phyloP scores from a whole-genome alignment of 2,797 vertebrate species.

The Dicrostonyx torquatus region DNA sequence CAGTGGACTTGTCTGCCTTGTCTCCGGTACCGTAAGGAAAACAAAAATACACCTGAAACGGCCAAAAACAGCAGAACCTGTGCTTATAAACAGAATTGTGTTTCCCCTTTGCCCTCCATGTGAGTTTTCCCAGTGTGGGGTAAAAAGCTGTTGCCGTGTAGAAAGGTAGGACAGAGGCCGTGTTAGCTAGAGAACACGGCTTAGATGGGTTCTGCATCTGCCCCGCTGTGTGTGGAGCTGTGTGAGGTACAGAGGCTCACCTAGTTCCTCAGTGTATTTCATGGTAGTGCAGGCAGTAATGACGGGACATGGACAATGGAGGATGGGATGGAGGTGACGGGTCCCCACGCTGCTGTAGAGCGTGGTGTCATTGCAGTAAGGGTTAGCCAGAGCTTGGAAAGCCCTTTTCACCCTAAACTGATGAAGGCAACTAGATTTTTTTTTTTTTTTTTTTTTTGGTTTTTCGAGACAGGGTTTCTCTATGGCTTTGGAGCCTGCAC shows the following conservation, averaged over 20 bases:
- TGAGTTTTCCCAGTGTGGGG: not conserved
- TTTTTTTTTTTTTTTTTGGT: not conserved
- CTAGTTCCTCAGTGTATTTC: not conserved
- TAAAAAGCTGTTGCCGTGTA: not conserved
- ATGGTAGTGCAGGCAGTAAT: not conserved
- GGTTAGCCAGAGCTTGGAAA: not conserved
- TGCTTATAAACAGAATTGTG: not conserved
- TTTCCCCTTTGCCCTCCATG: not conserved
- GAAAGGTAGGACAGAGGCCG: not conserved
- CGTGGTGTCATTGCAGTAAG: not conserved
- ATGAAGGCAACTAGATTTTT: not conserved
- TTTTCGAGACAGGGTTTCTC: not conserved
- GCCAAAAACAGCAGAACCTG: not conserved
- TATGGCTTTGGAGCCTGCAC: no score
- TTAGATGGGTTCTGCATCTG: not conserved
- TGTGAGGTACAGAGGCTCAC: not conserved
- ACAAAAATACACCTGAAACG: not conserved
- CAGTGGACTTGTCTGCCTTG: not conserved
- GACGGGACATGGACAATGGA: not conserved
- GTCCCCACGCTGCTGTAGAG: not conserved
- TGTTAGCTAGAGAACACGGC: not conserved
- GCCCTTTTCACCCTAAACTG: not conserved
- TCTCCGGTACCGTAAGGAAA: not conserved
- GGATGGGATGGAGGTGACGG: not conserved
- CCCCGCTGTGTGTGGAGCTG: not conserved